A percentile compares a stretch with the other conserved stretches of the same genome.
phyloP scores from a whole-genome alignment of 2,797 vertebrate species.

The Setipinna tenuifilis region DNA sequence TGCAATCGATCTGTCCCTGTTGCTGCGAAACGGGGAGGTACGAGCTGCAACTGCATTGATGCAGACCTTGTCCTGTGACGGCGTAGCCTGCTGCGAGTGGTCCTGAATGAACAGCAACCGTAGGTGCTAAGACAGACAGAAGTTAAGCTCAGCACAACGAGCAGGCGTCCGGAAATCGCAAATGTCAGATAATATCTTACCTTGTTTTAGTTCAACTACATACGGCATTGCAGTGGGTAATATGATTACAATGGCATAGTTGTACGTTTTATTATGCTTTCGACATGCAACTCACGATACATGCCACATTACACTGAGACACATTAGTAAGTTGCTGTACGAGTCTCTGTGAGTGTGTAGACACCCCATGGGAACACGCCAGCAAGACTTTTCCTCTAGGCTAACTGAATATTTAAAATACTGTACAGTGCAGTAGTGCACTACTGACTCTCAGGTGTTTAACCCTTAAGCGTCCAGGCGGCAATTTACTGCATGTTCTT shows the following conservation, averaged over 20 bases:
- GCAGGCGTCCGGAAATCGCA: background rate
- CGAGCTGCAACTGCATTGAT: conserved; percentile 56
- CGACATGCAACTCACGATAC: background rate
- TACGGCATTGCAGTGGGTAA: too few species aligned
- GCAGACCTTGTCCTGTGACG: conserved; percentile 58
- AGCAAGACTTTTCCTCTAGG: background rate
- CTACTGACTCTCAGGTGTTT: background rate
- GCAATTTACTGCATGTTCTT: background rate
- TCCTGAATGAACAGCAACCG: conserved; percentile 27
- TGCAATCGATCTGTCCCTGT: conserved; percentile 38
- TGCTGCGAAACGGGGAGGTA: conserved; percentile 51
- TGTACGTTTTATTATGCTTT: background rate
- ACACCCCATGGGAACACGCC: background rate
- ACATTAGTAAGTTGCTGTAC: background rate
- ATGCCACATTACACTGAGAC: background rate
- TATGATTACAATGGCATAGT: too few species aligned
- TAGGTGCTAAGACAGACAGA: background rate
- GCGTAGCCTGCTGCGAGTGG: conserved; percentile 50
- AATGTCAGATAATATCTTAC: background rate
- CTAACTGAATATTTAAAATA: background rate
- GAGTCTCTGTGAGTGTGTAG: background rate
- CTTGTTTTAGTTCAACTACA: background rate
- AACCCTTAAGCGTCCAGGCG: background rate
- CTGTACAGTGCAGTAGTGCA: background rate
- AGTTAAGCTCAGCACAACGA: background rate